Evolutionary conservation across 2,797 vertebrate species (phyloP).

Genomic region (Anabas testudineus): DNA sequence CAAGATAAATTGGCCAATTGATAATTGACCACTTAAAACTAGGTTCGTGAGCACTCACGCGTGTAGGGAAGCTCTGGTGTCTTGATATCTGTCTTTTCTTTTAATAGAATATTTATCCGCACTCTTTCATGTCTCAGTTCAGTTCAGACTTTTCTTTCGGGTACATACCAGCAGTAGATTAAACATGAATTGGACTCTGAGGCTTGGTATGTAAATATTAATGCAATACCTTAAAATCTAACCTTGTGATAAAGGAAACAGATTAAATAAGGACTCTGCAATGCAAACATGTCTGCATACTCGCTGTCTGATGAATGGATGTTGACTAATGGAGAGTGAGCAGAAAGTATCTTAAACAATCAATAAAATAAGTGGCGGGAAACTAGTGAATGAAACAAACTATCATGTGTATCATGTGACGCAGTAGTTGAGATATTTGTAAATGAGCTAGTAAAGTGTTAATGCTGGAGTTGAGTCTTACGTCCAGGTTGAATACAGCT

Average conservation of each 20-base stretch:
- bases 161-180: conserved; percentile 27
- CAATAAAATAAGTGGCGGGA: conserved; percentile 11
- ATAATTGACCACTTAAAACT: too few relatives aligned
- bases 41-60: conserved; percentile 6
- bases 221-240: conserved; percentile 43
- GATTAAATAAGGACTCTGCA: conserved; percentile 45
- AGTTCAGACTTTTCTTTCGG: conserved; percentile 16
- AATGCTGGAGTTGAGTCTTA: conserved; percentile 24
- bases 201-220: conserved; percentile 74
- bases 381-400: conserved; percentile 56
- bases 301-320: conserved; percentile 22
- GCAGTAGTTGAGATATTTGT: conserved; percentile 16
- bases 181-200: conserved; percentile 45
- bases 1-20: conserved; percentile 4
- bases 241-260: conserved; percentile 25
- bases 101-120: conserved; percentile 22
- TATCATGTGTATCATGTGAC: conserved; percentile 48
- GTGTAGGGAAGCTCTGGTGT: not conserved
- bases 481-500: conserved; percentile 33
- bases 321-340: conserved; percentile 9
- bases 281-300: conserved; percentile 40
- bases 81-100: not conserved
- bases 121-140: conserved; percentile 10
- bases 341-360: conserved; percentile 13
- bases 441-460: conserved; percentile 30